Conservation (phyloP, 2,888 invertebrate species). For the Phlogophora meticulosa region DNA sequence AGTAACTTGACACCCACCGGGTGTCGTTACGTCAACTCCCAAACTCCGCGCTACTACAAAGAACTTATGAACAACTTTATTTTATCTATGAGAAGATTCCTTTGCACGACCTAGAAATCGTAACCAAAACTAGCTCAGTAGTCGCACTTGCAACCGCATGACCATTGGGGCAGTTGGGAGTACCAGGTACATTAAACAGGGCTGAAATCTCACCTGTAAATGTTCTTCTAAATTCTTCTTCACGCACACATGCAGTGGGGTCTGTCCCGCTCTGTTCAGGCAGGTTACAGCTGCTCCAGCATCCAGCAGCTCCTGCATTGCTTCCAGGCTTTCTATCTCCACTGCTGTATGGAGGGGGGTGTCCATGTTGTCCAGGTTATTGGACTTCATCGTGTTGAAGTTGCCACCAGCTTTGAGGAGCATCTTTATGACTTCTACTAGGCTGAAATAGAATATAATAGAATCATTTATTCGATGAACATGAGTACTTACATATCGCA, state of each 20-base stretch:
- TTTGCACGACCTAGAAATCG: no score
- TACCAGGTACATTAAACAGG: no score
- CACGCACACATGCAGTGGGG: constrained; percentile 90
- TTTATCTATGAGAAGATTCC: no score
- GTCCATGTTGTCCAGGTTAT: constrained; percentile 67
- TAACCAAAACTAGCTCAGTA: no score
- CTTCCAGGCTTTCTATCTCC: constrained; percentile 82
- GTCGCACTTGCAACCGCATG: no score
- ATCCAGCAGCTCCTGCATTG: constrained; percentile 83
- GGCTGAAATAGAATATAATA: constrained; percentile 67
- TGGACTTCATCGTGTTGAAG: constrained; percentile 72
- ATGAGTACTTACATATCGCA: no score
- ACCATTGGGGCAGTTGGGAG: no score
- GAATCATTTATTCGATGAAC: no score
- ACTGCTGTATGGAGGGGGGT: constrained; percentile 91
- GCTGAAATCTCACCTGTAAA: constrained; percentile 75
- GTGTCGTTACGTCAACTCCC: no score
- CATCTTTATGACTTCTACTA: constrained; percentile 77
- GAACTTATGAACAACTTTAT: no score
- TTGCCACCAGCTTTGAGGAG: constrained; percentile 76
- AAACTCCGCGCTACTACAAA: no score
- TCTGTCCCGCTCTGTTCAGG: constrained; percentile 84
- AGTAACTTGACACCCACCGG: no score
- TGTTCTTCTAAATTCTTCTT: constrained; percentile 83
- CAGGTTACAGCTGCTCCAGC: constrained; percentile 83